Base-by-base conservation (phyloP, 2,797 vertebrate genomes). In the Falco novaeseelandiae region DNA sequence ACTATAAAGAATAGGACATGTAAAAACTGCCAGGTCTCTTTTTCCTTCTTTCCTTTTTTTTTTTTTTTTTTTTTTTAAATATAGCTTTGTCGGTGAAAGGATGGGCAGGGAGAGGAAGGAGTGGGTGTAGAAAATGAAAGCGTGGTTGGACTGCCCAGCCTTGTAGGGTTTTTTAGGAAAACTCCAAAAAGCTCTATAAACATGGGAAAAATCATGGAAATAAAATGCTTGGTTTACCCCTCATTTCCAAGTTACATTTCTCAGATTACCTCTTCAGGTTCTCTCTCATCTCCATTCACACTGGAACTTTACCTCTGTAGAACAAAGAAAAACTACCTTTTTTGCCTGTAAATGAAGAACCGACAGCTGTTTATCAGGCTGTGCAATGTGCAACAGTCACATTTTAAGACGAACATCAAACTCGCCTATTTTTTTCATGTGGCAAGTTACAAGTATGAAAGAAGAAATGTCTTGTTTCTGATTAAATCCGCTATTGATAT, bases 401-500 rank as follows among this genome's bases (percentile, higher is more conserved):
- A 51, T 85, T 94, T 83, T 87, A 83, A 92, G 86, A 74, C 0
- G 1, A 96, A 87, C 58, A 74, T 90, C 85, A 88, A 92, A 92
- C 80, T 87, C 5, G 0, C 49, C 22, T 73, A 3, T 74, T 81
- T 92, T 90, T 95, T 85, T 61, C 22, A 78, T 89, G 58, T 83
- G 65, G 62, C 30, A 21, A 10, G 16, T 87, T 89, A 65, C 32
- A 89, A 93, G 78, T 78, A 65, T 36, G 57, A 83, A 55, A 89
- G 61, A 63, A 52, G 82, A 85, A 89, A 89, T 81, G 90, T 78
- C 92, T 89, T 94, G 57, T 89, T 96, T 95, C 67, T 89, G 78
- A 91, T 94, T 89, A 97, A 94, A 91, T 78, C 49, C 54, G 4
- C 89, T 95, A 30, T 81, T 92, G 87, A 94, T 96, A 89, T 44